Conservation (phyloP, 92 coral and sea anemone species). For the Pocillopora grandis region DNA sequence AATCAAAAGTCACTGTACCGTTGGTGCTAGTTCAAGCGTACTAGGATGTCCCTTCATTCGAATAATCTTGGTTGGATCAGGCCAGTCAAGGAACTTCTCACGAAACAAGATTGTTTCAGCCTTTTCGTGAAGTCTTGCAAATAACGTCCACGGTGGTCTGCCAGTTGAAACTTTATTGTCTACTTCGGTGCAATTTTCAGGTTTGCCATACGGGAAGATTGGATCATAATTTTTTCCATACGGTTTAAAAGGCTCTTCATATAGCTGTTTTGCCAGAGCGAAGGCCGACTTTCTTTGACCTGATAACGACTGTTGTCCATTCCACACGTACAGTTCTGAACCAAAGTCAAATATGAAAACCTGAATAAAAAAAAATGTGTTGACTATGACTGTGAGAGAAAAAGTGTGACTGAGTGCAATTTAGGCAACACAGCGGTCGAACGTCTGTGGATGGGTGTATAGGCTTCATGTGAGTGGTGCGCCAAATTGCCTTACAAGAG, state of each 20-base stretch:
- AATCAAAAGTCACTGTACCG: neutral
- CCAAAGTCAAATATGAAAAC: slow-evolving; percentile 97
- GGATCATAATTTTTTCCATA: slow-evolving; percentile 68
- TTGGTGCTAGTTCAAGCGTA: slow-evolving; percentile 68
- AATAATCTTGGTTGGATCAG: slow-evolving; percentile 98
- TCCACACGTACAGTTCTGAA: slow-evolving; percentile 97
- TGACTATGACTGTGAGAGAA: neutral
- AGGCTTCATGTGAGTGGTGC: too few relatives aligned
- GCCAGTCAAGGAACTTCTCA: slow-evolving; percentile 99
- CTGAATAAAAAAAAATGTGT: slow-evolving; percentile 34
- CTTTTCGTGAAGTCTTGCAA: slow-evolving; percentile 95
- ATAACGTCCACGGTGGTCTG: slow-evolving; percentile 90
- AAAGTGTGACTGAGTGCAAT: neutral
- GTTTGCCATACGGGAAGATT: slow-evolving; percentile 69
- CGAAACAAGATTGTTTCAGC: slow-evolving; percentile 94
- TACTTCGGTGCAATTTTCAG: slow-evolving; percentile 42
- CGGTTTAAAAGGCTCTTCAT: slow-evolving; percentile 73
- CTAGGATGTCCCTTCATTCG: slow-evolving; percentile 98
- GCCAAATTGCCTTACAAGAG: too few relatives aligned
- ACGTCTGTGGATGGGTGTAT: too few relatives aligned
- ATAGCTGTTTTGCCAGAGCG: slow-evolving; percentile 87
- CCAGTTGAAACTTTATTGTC: slow-evolving; percentile 63
- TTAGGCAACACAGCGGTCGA: too few relatives aligned
- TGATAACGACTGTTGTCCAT: slow-evolving; percentile 95
- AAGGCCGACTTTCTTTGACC: slow-evolving; percentile 92